Evolutionary conservation across 2,888 invertebrate genomes (phyloP), one percentile per base, ranked within the genome.

Genomic region (Lasioglossum figueresi): DNA sequence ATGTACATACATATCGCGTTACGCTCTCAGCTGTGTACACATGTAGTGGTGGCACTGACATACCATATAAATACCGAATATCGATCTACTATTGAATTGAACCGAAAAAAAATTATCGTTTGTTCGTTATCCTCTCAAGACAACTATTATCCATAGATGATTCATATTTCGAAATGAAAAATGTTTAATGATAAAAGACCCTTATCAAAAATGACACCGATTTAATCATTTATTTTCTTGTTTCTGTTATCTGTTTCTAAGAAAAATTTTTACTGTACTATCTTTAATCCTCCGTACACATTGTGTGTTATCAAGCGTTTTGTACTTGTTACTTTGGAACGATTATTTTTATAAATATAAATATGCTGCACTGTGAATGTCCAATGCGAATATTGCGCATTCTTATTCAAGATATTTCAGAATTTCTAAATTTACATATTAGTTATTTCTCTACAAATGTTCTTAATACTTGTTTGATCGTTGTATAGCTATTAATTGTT

Each of bases 21-120:
- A 43, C 68, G 48, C 16, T 68, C 79, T 79, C 80, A 88, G 81
- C 76, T 87, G 76, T 74, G 63, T n/a, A 59, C 66, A 52, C 45
- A 37, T 52, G 43, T 79, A 80, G 68, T 68, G 12, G 23, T 68
- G 37, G 37, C 19, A 68, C 12, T 23, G 23, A 68, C 37, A 68
- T 27, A 31, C 37, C 68, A 34, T 34, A 34, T 37, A 63, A 16
- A 63, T 63, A 23, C 10, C 68, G 31, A 63, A 19, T 16, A 31
- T 63, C 34, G 63, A 63, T 63, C 63, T 31, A 63, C 6, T 19
- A 63, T 31, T 27, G 63, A 31, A 63, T 63, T 63, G 31, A 14
- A 19, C 34, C 31, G 19, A 19, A 23, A 63, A 27, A 31, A 19
- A 14, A 31, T 19, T 14, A 63, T 63, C 31, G 16, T 63, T 63